phyloP scores from a whole-genome alignment of 2,888 invertebrate species.

The Hesperia comma region DNA sequence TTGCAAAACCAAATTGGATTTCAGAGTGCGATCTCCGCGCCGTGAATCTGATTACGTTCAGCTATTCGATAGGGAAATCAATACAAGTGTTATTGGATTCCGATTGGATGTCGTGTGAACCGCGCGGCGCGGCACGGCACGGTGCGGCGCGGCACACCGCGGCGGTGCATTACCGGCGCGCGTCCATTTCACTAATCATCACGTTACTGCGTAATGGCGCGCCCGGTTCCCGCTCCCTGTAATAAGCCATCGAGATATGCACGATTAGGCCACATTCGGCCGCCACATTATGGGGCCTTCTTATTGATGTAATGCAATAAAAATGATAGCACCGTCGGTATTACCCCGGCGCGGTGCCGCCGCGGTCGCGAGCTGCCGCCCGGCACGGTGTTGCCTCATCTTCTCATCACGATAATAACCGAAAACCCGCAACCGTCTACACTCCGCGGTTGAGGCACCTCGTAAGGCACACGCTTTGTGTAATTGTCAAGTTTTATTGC shows the following conservation, averaged over 20 bases:
- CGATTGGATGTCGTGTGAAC: conserved; percentile 6
- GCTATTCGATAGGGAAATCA: conserved; percentile 31
- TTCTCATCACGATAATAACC: conserved; percentile 29
- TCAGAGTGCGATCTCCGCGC: background rate
- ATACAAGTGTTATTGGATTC: conserved; percentile 17
- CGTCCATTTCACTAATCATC: conserved; percentile 47
- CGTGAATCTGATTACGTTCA: conserved; percentile 20
- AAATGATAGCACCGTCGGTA: conserved; percentile 24
- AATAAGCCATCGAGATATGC: conserved; percentile 45
- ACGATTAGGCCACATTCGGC: conserved; percentile 40
- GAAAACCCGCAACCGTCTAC: background rate
- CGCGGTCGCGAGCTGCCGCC: no score
- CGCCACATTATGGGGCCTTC: conserved; percentile 37
- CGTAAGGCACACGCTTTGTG: background rate
- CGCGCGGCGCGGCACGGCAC: conserved; percentile 12
- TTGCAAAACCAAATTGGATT: conserved; percentile 15
- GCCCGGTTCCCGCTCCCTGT: conserved; percentile 42
- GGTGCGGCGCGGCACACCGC: conserved; percentile 38
- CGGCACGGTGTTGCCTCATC: no score
- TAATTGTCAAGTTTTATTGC: conserved; percentile 14
- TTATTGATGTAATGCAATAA: conserved; percentile 36
- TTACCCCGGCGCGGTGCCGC: conserved; percentile 10
- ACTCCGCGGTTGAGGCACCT: background rate
- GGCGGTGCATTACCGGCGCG: conserved; percentile 37
- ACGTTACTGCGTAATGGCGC: conserved; percentile 40